These are phyloP conservation scores for Apodemia zela DNA, from an alignment of 2,888 invertebrate species.

Conservation along the genomic window DNA sequence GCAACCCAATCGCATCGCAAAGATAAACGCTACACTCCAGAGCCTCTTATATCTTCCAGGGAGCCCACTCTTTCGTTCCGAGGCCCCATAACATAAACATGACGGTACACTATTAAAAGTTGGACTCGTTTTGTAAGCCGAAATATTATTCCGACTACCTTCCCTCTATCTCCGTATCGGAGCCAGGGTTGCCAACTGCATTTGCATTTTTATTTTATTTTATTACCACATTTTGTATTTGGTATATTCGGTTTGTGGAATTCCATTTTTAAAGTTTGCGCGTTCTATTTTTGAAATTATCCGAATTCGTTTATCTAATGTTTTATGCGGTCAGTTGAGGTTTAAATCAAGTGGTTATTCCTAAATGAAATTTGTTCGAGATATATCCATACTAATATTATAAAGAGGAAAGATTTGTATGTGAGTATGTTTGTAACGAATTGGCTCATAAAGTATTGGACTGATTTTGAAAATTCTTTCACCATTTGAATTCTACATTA, in stretches of 20 bases:
- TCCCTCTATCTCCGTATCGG: constrained; percentile 61
- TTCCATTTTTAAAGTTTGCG: constrained; percentile 38
- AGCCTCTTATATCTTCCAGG: constrained; percentile 10
- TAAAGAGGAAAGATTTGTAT: too few relatives aligned
- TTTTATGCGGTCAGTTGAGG: constrained; percentile 43
- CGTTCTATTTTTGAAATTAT: constrained; percentile 41
- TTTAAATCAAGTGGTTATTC: constrained; percentile 29
- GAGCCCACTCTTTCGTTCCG: constrained; percentile 14
- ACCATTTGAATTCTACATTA: too few relatives aligned
- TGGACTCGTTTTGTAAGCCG: constrained; percentile 78
- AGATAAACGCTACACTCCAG: constrained; percentile 15
- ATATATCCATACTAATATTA: too few relatives aligned
- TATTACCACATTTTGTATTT: constrained; percentile 37
- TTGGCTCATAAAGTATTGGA: too few relatives aligned
- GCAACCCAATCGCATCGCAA: constrained; percentile 8
- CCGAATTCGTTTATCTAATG: constrained; percentile 33
- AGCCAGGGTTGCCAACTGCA: constrained; percentile 62
- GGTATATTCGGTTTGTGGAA: constrained; percentile 36
- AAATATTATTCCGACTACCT: constrained; percentile 78
- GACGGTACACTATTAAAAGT: constrained; percentile 77
- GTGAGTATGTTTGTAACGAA: too few relatives aligned
- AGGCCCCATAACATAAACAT: constrained; percentile 72
- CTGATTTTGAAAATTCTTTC: too few relatives aligned
- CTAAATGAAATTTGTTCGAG: not conserved
- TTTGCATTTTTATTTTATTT: constrained; percentile 69